phyloP scores from a whole-genome alignment of 2,888 invertebrate species.

The Omphaloscelis lunosa region DNA sequence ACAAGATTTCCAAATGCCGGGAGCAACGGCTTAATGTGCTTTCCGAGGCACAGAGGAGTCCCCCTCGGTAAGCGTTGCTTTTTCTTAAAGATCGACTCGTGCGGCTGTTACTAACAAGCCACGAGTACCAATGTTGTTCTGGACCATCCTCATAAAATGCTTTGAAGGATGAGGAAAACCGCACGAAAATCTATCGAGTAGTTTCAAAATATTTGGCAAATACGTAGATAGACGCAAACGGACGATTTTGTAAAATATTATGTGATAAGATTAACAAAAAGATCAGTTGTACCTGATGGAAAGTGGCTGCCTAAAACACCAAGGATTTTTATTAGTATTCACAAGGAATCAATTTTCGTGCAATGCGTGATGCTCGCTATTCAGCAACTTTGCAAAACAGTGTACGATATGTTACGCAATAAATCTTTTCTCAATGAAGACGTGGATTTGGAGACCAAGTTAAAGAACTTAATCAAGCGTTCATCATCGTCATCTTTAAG shows the following conservation, averaged over 20 bases:
- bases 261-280: neutral
- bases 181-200: neutral
- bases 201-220: neutral
- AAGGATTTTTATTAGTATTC: slow-evolving; percentile 28
- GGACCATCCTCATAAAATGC: neutral
- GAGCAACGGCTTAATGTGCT: neutral
- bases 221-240: neutral
- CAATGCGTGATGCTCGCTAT: neutral
- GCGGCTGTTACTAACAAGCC: neutral
- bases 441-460: too few species aligned
- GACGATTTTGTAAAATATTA: neutral
- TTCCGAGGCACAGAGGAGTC: neutral
- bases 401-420: too few species aligned
- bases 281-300: neutral
- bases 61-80: too few species aligned
- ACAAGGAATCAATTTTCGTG: neutral
- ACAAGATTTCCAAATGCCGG: neutral
- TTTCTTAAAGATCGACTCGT: neutral
- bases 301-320: neutral
- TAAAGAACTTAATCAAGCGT: too few species aligned
- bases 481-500: too few species aligned
- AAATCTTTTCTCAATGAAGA: too few species aligned
- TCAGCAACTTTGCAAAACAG: neutral
- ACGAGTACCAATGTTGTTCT: neutral
- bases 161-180: neutral